Conservation (phyloP, 1,140 invertebrate species). For the Dendrolimus punctatus region DNA sequence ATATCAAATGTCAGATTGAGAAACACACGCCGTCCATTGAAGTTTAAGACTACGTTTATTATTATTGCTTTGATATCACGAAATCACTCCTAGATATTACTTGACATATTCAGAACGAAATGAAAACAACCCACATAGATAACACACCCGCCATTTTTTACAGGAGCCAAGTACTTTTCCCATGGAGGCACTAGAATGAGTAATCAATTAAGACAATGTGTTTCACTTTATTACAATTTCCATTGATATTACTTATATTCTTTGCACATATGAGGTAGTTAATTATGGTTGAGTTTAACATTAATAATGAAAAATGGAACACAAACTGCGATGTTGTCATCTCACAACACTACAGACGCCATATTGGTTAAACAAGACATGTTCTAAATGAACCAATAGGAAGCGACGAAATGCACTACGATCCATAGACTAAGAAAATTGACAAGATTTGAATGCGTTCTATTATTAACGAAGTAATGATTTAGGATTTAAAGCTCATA, state of each 20-base stretch:
- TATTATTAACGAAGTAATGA: no score
- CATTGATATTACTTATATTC: slow-evolving; percentile 42
- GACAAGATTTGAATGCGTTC: not conserved
- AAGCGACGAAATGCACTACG: slow-evolving; percentile 13
- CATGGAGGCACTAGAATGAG: slow-evolving; percentile 46
- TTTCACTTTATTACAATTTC: slow-evolving; percentile 36
- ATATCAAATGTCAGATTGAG: slow-evolving; percentile 54
- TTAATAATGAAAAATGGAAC: slow-evolving; percentile 60
- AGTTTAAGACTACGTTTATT: not conserved
- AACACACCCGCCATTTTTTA: slow-evolving; percentile 72
- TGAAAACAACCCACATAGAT: slow-evolving; percentile 70
- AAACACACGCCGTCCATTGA: slow-evolving; percentile 36
- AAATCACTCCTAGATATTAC: slow-evolving; percentile 23
- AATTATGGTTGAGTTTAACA: slow-evolving; percentile 45
- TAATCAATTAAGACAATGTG: slow-evolving; percentile 21
- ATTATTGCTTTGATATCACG: slow-evolving; percentile 17
- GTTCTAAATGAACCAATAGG: slow-evolving; percentile 39
- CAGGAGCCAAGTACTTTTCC: slow-evolving; percentile 63
- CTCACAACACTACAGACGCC: slow-evolving; percentile 67
- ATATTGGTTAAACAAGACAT: slow-evolving; percentile 63
- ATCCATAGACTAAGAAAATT: slow-evolving; percentile 22
- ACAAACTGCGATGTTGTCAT: slow-evolving; percentile 71
- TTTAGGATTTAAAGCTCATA: no score
- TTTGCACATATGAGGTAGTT: slow-evolving; percentile 60
- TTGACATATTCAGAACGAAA: slow-evolving; percentile 50